phyloP scores from a whole-genome alignment of 53 echinoderm and acorn worm species.

The Stichopus horrens region DNA sequence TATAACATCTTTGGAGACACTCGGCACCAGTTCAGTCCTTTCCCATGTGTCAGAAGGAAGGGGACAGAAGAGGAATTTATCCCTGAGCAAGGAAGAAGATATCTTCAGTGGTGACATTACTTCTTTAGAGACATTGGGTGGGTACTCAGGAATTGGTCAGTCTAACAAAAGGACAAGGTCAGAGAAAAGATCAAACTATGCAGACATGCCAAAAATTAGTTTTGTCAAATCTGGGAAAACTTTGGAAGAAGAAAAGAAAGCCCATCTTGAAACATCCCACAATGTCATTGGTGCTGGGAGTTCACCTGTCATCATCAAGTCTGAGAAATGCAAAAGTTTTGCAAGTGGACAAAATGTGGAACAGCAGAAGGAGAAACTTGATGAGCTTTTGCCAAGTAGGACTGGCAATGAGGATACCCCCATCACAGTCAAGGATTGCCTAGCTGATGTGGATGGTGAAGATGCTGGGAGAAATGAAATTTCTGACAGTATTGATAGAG shows the following conservation, averaged over 20 bases:
- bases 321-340: too few relatives aligned
- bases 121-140: neutral
- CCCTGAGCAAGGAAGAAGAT: neutral
- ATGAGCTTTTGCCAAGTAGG: neutral
- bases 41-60: neutral
- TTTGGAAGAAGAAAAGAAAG: neutral
- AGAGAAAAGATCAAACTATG: neutral
- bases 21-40: neutral
- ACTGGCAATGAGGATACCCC: neutral
- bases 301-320: neutral
- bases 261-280: neutral
- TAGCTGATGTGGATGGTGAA: neutral
- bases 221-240: neutral
- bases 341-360: neutral
- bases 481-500: neutral
- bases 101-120: neutral
- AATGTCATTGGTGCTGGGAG: neutral
- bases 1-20: constrained; percentile 13
- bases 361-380: neutral
- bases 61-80: neutral
- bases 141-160: neutral
- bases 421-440: neutral
- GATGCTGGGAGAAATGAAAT: neutral
- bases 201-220: neutral
- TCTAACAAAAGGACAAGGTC: neutral